Conservation (phyloP, 2,113 vertebrate species). For the Plecturocebus donacophilus region DNA sequence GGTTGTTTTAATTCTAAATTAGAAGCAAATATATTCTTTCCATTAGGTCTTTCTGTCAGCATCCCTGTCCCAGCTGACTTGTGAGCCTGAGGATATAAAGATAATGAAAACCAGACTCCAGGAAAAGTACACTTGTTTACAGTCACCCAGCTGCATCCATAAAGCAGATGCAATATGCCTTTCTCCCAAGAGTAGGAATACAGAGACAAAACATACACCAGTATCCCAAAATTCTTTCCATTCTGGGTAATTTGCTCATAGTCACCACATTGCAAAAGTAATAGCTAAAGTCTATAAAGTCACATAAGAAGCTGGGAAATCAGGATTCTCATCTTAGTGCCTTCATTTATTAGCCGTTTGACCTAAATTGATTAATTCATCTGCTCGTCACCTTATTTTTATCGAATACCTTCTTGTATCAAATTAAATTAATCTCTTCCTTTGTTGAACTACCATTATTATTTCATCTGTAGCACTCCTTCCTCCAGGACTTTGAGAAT, state of each 20-base stretch:
- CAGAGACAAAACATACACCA: slow-evolving; percentile 28
- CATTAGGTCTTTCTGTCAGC: slow-evolving; percentile 47
- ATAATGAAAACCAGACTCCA: slow-evolving; percentile 71
- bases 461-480: not conserved
- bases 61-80: slow-evolving; percentile 51
- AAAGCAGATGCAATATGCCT: slow-evolving; percentile 33
- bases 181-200: slow-evolving; percentile 23
- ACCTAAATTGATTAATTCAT: not conserved
- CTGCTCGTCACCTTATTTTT: not conserved
- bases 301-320: not conserved
- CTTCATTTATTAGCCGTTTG: not conserved
- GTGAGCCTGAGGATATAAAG: slow-evolving; percentile 59
- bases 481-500: not conserved
- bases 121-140: slow-evolving; percentile 54
- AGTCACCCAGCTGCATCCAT: slow-evolving; percentile 51
- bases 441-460: not conserved
- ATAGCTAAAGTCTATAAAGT: not conserved
- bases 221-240: slow-evolving; percentile 64
- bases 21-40: slow-evolving; percentile 70
- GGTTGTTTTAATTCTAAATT: slow-evolving; percentile 55
- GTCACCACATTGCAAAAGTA: slow-evolving; percentile 21
- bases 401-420: not conserved
- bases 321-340: not conserved
- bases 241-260: slow-evolving; percentile 27
- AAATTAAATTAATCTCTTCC: not conserved